A percentile compares a stretch with the other conserved stretches of the same genome.
These are phyloP conservation scores for Sphenodon punctatus DNA, from an alignment of 2,797 vertebrate species.

Conservation along the genomic window DNA sequence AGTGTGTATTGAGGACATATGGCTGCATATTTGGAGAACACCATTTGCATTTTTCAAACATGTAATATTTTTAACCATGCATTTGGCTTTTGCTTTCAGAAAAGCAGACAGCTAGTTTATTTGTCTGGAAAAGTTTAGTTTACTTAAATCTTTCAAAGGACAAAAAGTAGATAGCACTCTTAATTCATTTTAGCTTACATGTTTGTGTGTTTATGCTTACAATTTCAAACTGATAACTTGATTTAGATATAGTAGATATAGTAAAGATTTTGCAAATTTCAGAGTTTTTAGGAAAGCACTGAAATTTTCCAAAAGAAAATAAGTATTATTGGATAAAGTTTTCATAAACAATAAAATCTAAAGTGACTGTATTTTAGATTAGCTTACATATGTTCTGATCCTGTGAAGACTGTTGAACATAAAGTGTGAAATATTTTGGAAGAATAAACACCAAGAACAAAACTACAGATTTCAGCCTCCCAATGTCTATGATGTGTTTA, in stretches of 20 bases:
- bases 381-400: background rate
- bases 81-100: conserved; percentile 81
- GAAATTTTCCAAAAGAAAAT: background rate
- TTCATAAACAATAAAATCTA: background rate
- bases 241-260: conserved; percentile 53
- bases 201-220: conserved; percentile 59
- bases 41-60: conserved; percentile 84
- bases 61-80: conserved; percentile 80
- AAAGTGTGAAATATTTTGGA: background rate
- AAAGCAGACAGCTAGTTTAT: conserved; percentile 78
- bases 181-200: conserved; percentile 63
- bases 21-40: conserved; percentile 84
- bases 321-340: background rate
- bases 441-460: background rate
- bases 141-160: conserved; percentile 73
- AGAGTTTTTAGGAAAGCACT: conserved; percentile 7
- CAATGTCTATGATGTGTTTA: background rate
- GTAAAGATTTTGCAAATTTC: conserved; percentile 46
- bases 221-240: conserved; percentile 58
- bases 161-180: conserved; percentile 53
- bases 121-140: conserved; percentile 76
- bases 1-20: conserved; percentile 83
- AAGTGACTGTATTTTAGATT: background rate
- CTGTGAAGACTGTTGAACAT: background rate
- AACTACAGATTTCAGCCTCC: background rate